Percentiles rank a stretch among this genome's conserved stretches.
phyloP scores from a whole-genome alignment of 1,140 invertebrate genomes.

The Nephotettix cincticeps region DNA sequence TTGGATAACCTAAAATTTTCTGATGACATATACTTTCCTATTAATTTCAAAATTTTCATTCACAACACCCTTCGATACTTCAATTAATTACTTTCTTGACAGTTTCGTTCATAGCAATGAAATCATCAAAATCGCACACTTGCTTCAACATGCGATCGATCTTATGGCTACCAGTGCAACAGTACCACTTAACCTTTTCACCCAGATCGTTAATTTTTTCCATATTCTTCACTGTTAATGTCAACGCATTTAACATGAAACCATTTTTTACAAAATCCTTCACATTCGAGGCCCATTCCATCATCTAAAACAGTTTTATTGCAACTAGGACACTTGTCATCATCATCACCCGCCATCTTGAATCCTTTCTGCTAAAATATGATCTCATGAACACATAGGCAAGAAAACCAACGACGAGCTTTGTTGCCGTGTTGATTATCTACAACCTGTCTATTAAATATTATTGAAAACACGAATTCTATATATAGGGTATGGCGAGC shows the following conservation, averaged over 20 bases:
- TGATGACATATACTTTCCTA: background rate
- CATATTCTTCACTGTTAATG: constrained; percentile 1
- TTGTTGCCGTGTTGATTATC: too few species aligned
- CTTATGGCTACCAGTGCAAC: background rate
- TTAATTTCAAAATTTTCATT: background rate
- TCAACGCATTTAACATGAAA: background rate
- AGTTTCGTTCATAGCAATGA: background rate
- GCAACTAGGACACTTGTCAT: background rate
- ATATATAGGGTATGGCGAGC: too few species aligned
- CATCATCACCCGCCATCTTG: constrained; percentile 1
- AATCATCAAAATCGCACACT: background rate
- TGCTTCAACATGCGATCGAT: background rate
- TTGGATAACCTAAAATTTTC: background rate
- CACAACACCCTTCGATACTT: background rate
- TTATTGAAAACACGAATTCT: too few species aligned
- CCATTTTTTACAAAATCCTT: constrained; percentile 3
- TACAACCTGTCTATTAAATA: too few species aligned
- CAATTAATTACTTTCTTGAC: constrained; percentile 1
- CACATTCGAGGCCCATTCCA: background rate
- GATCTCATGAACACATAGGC: too few species aligned
- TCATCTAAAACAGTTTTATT: constrained; percentile 1
- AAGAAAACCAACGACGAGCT: too few species aligned
- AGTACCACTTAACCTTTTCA: constrained; percentile 14
- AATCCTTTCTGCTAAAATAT: too few species aligned
- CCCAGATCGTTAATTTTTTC: background rate